Conservation (phyloP, 1,140 invertebrate species). For the Penaeus vannamei region DNA sequence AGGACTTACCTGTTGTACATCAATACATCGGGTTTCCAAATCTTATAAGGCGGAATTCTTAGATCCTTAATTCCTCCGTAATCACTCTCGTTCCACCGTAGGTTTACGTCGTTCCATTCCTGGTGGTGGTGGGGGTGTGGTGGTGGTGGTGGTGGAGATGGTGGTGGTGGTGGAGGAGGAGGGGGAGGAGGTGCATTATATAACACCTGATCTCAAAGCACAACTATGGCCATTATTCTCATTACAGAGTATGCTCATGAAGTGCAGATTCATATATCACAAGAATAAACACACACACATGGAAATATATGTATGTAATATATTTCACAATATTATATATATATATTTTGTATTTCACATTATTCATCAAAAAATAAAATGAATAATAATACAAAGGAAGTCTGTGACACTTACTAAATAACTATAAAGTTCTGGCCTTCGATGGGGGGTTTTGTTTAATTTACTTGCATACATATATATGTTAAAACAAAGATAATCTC, state of each 20-base stretch:
- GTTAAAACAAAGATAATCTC: slow-evolving; percentile 36
- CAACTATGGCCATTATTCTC: not conserved
- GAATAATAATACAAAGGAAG: not conserved
- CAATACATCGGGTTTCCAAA: slow-evolving; percentile 99
- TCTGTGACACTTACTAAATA: slow-evolving; percentile 49
- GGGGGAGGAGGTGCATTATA: slow-evolving; percentile 19
- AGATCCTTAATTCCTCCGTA: slow-evolving; percentile 97
- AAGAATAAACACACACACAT: no score
- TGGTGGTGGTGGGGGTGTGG: slow-evolving; percentile 73
- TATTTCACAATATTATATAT: no score
- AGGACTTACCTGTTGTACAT: slow-evolving; percentile 97
- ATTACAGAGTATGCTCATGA: no score
- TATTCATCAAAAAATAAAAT: no score
- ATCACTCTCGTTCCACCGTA: slow-evolving; percentile 96
- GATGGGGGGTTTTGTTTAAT: slow-evolving; percentile 54
- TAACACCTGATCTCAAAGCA: slow-evolving; percentile 16
- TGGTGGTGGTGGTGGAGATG: slow-evolving; percentile 10
- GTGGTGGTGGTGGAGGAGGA: not conserved
- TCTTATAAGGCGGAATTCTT: slow-evolving; percentile 93
- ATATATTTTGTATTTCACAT: no score
- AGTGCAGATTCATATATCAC: slow-evolving; percentile 21
- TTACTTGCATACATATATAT: slow-evolving; percentile 46
- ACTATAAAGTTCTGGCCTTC: slow-evolving; percentile 48
- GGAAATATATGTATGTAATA: no score
- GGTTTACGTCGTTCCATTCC: slow-evolving; percentile 99